Percentiles rank a stretch among this genome's conserved stretches.
phyloP scores from a whole-genome alignment of 2,797 vertebrate genomes.

The Poeciliopsis gracilis region DNA sequence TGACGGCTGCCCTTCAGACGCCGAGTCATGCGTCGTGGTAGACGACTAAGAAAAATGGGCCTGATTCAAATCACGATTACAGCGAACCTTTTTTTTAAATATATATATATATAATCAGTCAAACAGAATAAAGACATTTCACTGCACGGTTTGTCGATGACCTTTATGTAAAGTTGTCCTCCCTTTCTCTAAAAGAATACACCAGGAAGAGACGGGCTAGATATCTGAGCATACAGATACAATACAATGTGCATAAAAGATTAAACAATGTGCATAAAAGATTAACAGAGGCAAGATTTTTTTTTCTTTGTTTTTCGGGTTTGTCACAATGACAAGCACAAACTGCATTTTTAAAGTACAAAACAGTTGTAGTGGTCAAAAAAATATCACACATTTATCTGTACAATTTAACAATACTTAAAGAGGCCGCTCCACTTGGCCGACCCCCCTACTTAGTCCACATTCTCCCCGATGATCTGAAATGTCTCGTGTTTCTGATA shows the following conservation, averaged over 20 bases:
- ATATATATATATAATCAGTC: not conserved
- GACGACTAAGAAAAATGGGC: conserved; percentile 14
- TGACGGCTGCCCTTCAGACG: conserved; percentile 79
- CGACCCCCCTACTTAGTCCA: conserved; percentile 43
- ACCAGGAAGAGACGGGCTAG: conserved; percentile 82
- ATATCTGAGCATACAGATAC: conserved; percentile 89
- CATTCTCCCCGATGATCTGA: conserved; percentile 69
- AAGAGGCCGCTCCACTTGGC: conserved; percentile 66
- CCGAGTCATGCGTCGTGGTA: conserved; percentile 79
- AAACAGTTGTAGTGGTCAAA: conserved; percentile 91
- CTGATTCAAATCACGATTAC: not conserved
- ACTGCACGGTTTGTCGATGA: conserved; percentile 63
- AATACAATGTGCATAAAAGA: conserved; percentile 87
- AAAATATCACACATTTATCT: conserved; percentile 91
- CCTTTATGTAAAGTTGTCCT: conserved; percentile 86
- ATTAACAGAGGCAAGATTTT: conserved; percentile 83
- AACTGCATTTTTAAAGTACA: conserved; percentile 86
- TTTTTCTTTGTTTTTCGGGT: conserved; percentile 53
- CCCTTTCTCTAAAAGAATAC: conserved; percentile 85
- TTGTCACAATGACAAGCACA: conserved; percentile 87
- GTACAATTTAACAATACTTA: conserved; percentile 87
- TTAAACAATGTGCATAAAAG: conserved; percentile 85
- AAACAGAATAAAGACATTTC: conserved; percentile 19
- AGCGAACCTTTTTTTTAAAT: not conserved
- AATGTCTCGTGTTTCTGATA: conserved; percentile 77